Percentiles rank a stretch among this genome's conserved stretches.
These are phyloP conservation scores for Chalcosyrphus nemorum DNA, from an alignment of 2,888 invertebrate genomes.

Conservation along the genomic window DNA sequence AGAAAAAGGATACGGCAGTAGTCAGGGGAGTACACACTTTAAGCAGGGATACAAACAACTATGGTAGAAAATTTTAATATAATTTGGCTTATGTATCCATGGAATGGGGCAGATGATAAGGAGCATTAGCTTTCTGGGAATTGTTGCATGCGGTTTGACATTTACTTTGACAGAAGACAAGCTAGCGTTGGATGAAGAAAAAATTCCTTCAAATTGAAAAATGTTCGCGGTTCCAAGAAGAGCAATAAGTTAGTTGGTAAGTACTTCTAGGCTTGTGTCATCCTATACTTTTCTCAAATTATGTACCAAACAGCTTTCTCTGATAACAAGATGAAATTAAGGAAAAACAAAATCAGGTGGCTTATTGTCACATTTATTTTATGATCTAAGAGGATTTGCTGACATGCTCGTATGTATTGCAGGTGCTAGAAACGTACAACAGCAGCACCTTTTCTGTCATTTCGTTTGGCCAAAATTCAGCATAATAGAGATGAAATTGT, in stretches of 20 bases:
- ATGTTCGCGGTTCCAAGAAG: not conserved
- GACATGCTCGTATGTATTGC: no score
- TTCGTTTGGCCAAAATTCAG: no score
- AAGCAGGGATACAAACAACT: not conserved
- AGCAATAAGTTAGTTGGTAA: not conserved
- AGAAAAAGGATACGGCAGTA: not conserved
- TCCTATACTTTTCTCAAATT: no score
- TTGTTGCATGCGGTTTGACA: slow-evolving; percentile 22
- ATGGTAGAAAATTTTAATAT: slow-evolving; percentile 13
- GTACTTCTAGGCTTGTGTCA: no score
- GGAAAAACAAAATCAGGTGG: no score
- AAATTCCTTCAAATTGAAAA: slow-evolving; percentile 1
- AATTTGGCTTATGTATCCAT: not conserved
- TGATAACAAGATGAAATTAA: no score
- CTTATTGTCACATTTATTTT: no score
- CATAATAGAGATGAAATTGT: no score
- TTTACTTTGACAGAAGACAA: slow-evolving; percentile 21
- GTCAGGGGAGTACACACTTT: slow-evolving; percentile 1
- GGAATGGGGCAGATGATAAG: not conserved
- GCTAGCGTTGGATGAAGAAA: not conserved
- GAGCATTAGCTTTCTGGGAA: not conserved
- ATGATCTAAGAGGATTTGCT: no score
- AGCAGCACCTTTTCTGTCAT: no score
- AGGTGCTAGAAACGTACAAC: no score
- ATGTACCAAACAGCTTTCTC: no score